Evolutionary conservation across 2,113 vertebrate species (phyloP).

Genomic region (Alouatta palliata): DNA sequence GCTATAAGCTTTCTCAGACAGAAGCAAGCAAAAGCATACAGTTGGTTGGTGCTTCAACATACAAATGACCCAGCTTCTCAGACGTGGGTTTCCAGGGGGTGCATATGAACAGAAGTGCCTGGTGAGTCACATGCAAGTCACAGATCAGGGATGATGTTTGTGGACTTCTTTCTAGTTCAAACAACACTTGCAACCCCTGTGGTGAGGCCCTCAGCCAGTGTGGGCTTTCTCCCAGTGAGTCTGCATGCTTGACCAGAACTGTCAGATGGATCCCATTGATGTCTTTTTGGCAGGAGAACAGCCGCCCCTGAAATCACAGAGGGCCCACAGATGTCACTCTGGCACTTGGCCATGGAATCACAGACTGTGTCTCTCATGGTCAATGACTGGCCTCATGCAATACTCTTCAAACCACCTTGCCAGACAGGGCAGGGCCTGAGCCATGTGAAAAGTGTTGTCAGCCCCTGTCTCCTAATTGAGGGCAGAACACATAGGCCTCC

Average conservation of each 20-base stretch:
- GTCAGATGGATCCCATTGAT: neutral
- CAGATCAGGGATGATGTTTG: neutral
- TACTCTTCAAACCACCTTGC: conserved; percentile 3
- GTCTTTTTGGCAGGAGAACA: conserved; percentile 48
- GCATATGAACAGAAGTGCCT: neutral
- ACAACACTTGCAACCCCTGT: neutral
- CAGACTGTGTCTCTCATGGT: neutral
- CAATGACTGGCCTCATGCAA: neutral
- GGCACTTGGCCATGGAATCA: neutral
- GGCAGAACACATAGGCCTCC: neutral
- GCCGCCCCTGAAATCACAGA: conserved; percentile 23
- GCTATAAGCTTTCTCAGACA: conserved; percentile 16
- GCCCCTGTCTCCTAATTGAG: neutral
- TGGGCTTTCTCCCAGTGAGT: neutral
- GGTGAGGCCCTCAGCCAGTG: neutral
- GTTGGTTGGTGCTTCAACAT: neutral
- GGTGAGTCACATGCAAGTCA: conserved; percentile 2
- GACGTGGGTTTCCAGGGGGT: neutral
- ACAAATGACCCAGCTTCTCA: neutral
- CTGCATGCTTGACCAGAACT: neutral
- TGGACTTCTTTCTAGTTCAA: neutral
- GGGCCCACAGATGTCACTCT: conserved; percentile 40
- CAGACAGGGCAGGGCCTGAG: conserved; percentile 20
- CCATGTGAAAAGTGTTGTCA: conserved; percentile 11
- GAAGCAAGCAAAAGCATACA: conserved; percentile 19